Percentiles rank a stretch among this genome's conserved stretches.
These are phyloP conservation scores for Tapirus indicus DNA, from an alignment of 2,797 vertebrate species.

Conservation along the genomic window DNA sequence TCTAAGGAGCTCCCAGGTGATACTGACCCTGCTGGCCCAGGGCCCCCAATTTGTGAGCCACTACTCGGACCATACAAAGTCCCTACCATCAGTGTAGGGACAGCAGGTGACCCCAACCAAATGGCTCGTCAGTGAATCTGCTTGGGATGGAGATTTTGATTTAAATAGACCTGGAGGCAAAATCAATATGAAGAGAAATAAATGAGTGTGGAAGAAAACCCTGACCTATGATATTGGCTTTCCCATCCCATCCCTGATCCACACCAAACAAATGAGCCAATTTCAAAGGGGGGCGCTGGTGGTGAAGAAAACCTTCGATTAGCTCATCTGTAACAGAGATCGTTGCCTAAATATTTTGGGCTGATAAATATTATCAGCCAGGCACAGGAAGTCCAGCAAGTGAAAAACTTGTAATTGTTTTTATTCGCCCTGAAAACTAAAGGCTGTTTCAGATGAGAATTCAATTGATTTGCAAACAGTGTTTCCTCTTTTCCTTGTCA, in stretches of 20 bases:
- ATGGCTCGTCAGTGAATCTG: background rate
- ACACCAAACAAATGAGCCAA: conserved; percentile 86
- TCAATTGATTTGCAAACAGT: conserved; percentile 88
- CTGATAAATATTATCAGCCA: no score
- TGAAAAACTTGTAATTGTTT: conserved; percentile 77
- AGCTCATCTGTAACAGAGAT: conserved; percentile 71
- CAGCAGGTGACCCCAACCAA: background rate
- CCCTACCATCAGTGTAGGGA: background rate
- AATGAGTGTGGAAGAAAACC: background rate
- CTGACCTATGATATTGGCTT: conserved; percentile 67
- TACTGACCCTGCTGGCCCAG: background rate
- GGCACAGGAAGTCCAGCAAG: conserved; percentile 58
- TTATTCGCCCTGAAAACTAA: conserved; percentile 81
- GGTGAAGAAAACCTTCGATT: conserved; percentile 80
- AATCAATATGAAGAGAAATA: conserved; percentile 6
- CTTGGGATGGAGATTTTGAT: background rate
- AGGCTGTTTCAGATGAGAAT: conserved; percentile 83
- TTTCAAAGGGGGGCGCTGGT: conserved; percentile 73
- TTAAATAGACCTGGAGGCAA: background rate
- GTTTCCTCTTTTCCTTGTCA: conserved; percentile 84
- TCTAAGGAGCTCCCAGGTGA: background rate
- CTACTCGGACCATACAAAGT: background rate
- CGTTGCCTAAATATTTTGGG: conserved; percentile 63
- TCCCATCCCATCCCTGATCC: conserved; percentile 81
- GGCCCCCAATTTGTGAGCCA: no score